Evolutionary conservation across 2,797 vertebrate genomes (phyloP).

Genomic region (Siniperca undulata): DNA sequence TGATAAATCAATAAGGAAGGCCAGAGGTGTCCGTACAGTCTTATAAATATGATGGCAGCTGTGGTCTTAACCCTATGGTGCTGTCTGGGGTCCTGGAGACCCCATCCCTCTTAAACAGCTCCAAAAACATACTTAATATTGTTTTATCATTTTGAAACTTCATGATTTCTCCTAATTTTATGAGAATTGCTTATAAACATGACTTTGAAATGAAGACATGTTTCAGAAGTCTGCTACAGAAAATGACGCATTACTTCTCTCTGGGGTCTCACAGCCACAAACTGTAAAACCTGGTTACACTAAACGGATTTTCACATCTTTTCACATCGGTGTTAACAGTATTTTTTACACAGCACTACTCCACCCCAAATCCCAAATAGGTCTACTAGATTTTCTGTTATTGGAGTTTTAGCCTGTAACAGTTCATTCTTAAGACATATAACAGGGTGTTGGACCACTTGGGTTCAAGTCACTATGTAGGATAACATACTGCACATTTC

Average conservation of each 20-base stretch:
- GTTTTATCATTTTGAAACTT: background rate
- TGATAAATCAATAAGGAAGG: background rate
- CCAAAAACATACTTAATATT: background rate
- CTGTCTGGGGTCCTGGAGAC: no score
- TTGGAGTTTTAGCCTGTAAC: background rate
- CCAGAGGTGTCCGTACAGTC: background rate
- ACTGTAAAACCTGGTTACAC: background rate
- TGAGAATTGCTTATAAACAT: background rate
- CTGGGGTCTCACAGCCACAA: background rate
- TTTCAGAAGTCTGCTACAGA: background rate
- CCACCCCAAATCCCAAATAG: background rate
- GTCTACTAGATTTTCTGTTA: background rate
- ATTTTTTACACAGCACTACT: background rate
- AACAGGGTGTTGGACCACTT: background rate
- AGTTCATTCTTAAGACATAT: background rate
- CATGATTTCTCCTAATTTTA: background rate
- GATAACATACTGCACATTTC: background rate
- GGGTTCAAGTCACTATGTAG: background rate
- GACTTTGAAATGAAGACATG: background rate
- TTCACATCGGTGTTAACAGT: no score
- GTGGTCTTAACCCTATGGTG: no score
- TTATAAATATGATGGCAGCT: background rate
- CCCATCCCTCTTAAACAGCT: no score
- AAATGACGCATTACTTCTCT: background rate
- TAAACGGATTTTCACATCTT: background rate